phyloP scores from a whole-genome alignment of 2,888 invertebrate species.

The Trileptium ribeirensis region DNA sequence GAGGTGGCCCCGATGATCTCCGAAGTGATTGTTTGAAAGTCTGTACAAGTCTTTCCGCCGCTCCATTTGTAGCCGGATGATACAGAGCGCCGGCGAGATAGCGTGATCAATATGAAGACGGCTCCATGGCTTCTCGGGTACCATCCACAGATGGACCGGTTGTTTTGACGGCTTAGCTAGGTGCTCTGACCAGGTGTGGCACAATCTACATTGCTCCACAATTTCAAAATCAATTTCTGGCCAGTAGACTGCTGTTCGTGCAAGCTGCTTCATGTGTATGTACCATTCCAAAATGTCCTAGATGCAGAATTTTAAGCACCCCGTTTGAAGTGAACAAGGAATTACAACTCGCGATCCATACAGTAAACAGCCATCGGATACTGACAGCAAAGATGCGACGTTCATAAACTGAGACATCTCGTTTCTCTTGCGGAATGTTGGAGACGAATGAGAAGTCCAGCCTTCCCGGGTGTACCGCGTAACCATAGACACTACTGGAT shows the following conservation, averaged over 20 bases:
- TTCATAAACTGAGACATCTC: not conserved
- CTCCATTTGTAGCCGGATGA: slow-evolving; percentile 34
- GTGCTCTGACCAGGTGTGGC: not conserved
- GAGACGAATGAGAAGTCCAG: not conserved
- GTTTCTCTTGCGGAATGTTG: no score
- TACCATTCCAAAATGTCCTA: slow-evolving; percentile 6
- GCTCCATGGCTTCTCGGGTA: slow-evolving; percentile 40
- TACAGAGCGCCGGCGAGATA: slow-evolving; percentile 37
- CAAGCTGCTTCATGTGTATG: not conserved
- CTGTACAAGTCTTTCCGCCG: slow-evolving; percentile 26
- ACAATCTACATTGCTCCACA: not conserved
- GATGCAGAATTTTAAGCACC: not conserved
- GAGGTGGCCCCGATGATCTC: slow-evolving; percentile 23
- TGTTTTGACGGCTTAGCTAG: slow-evolving; percentile 19
- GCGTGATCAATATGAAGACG: slow-evolving; percentile 42
- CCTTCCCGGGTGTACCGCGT: not conserved
- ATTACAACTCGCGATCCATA: slow-evolving; percentile 10
- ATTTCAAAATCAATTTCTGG: slow-evolving; percentile 13
- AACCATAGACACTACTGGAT: not conserved
- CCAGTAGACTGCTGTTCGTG: slow-evolving; percentile 6
- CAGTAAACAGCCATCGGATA: slow-evolving; percentile 34
- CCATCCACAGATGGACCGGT: slow-evolving; percentile 41
- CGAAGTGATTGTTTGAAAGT: slow-evolving; percentile 33
- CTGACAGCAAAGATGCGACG: not conserved
- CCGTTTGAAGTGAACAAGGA: not conserved